Percentiles rank a stretch among this genome's conserved stretches.
These are phyloP conservation scores for Cheilosia scutellata DNA, from an alignment of 2,888 invertebrate genomes.

Conservation along the genomic window DNA sequence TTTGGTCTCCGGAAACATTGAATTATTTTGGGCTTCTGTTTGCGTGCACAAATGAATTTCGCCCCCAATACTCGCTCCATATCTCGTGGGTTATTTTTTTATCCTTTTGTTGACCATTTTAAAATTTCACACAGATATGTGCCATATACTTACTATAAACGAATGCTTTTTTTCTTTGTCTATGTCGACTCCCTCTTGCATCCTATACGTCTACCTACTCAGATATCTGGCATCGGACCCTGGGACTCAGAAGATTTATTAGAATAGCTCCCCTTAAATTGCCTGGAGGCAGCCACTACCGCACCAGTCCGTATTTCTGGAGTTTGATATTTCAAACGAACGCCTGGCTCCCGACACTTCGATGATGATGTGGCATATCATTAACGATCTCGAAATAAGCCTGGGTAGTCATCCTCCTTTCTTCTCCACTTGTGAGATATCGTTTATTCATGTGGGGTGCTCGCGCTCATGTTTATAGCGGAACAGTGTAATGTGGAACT, in stretches of 20 bases:
- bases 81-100: constrained; percentile 27
- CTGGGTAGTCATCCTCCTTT: constrained; percentile 27
- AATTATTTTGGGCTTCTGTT: constrained; percentile 64
- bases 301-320: constrained; percentile 40
- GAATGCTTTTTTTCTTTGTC: constrained; percentile 36
- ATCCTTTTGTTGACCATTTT: constrained; percentile 66
- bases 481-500: constrained; percentile 25
- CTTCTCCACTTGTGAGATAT: neutral
- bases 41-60: constrained; percentile 51
- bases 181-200: neutral
- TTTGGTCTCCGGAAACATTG: constrained; percentile 67
- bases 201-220: constrained; percentile 26
- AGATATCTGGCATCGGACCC: constrained; percentile 51
- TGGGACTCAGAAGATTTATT: constrained; percentile 63
- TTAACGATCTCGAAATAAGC: constrained; percentile 72
- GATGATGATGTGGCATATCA: constrained; percentile 73
- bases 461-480: constrained; percentile 4
- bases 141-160: neutral
- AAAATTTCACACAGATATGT: constrained; percentile 33
- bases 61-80: neutral
- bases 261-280: constrained; percentile 34
- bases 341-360: constrained; percentile 58
- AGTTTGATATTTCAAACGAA: constrained; percentile 69
- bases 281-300: constrained; percentile 24
- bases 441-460: constrained; percentile 68